Evolutionary conservation across 2,797 vertebrate species (phyloP).

Genomic region (Rhadinocentrus ornatus): DNA sequence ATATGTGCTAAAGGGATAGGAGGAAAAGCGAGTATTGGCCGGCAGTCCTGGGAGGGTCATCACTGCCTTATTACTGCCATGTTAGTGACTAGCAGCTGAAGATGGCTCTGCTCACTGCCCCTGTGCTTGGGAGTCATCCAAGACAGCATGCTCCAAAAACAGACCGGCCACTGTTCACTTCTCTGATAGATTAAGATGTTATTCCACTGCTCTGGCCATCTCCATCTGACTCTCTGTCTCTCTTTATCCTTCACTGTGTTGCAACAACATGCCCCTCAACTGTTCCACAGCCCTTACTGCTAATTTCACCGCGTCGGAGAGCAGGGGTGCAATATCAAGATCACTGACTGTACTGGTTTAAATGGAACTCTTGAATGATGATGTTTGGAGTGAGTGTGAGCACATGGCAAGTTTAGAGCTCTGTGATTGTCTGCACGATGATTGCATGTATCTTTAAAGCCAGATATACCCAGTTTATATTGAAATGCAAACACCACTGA

Average conservation of each 20-base stretch:
- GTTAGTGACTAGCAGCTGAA: slow-evolving; percentile 79
- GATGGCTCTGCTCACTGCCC: slow-evolving; percentile 79
- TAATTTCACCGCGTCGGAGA: slow-evolving; percentile 63
- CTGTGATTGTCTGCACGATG: slow-evolving; percentile 47
- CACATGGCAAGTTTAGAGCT: slow-evolving; percentile 32
- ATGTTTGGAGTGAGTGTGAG: slow-evolving; percentile 18
- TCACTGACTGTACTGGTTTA: slow-evolving; percentile 42
- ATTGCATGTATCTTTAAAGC: slow-evolving; percentile 63
- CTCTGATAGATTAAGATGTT: slow-evolving; percentile 78
- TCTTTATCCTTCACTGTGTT: slow-evolving; percentile 35
- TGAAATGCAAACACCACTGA: slow-evolving; percentile 80
- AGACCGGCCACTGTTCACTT: slow-evolving; percentile 78
- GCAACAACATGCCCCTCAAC: slow-evolving; percentile 42
- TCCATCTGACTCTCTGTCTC: slow-evolving; percentile 52
- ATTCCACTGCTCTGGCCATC: slow-evolving; percentile 70
- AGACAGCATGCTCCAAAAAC: slow-evolving; percentile 80
- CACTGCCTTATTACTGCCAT: slow-evolving; percentile 80
- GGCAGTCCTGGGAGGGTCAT: slow-evolving; percentile 74
- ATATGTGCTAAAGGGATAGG: slow-evolving; percentile 53
- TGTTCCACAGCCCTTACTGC: slow-evolving; percentile 57
- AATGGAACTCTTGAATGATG: slow-evolving; percentile 42
- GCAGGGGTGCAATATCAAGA: slow-evolving; percentile 51
- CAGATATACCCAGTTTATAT: slow-evolving; percentile 78
- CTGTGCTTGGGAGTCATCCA: slow-evolving; percentile 79
- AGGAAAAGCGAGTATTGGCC: slow-evolving; percentile 68